Evolutionary conservation across 2,797 vertebrate genomes (phyloP).

Genomic region (Tangara arthus): DNA sequence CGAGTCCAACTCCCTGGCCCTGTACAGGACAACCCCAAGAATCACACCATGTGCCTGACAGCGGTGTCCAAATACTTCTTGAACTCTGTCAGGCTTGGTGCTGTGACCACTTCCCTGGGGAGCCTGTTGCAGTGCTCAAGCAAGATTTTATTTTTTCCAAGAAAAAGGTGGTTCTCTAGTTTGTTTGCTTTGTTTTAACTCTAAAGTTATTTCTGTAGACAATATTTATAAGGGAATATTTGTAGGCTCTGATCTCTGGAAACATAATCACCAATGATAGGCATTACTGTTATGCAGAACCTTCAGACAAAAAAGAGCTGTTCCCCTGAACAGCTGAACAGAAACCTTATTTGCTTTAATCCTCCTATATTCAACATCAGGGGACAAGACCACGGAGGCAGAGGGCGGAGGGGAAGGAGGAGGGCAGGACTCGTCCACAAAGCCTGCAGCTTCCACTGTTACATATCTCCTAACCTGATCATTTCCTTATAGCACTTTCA

Average conservation of each 20-base stretch:
- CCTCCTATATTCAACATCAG: background rate
- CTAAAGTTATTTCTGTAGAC: background rate
- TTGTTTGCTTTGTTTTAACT: background rate
- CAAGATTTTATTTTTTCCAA: background rate
- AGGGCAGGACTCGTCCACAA: background rate
- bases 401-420: fast-evolving
- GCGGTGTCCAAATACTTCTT: background rate
- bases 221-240: background rate
- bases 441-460: background rate
- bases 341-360: background rate
- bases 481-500: constrained; percentile 67
- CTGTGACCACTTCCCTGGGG: background rate
- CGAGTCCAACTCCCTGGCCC: background rate
- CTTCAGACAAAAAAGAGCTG: background rate
- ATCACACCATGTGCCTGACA: background rate
- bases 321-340: background rate
- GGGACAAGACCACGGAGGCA: background rate
- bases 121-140: background rate
- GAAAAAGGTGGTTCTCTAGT: background rate
- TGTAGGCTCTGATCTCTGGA: background rate
- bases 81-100: background rate
- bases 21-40: background rate
- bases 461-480: background rate
- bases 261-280: background rate
- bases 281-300: background rate